These are phyloP conservation scores for Euschistus heros DNA, from an alignment of 1,140 invertebrate species.

Conservation along the genomic window DNA sequence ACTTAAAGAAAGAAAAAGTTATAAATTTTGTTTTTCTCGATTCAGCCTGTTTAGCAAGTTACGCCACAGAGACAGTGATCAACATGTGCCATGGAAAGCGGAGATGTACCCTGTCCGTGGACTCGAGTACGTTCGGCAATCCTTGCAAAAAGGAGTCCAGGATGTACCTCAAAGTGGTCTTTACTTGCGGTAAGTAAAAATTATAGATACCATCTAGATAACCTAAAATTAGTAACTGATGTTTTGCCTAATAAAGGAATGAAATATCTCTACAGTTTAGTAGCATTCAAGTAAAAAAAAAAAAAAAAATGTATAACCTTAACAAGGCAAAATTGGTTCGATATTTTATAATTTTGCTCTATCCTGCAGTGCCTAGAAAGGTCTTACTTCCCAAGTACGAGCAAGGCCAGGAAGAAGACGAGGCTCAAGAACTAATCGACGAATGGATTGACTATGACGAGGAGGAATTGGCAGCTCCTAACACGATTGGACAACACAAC, in stretches of 20 bases:
- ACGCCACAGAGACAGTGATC: conserved; percentile 81
- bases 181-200: conserved; percentile 89
- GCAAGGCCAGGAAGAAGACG: conserved; percentile 57
- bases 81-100: conserved; percentile 79
- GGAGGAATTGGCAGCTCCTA: conserved; percentile 29
- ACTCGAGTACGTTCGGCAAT: conserved; percentile 73
- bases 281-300: too few species aligned
- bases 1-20: background rate
- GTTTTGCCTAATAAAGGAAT: too few species aligned
- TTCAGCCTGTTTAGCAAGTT: conserved; percentile 74
- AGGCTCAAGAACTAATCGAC: conserved; percentile 40
- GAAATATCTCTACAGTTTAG: too few species aligned
- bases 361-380: conserved; percentile 59
- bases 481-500: background rate
- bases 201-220: too few species aligned
- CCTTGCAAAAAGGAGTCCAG: conserved; percentile 71
- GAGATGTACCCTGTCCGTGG: conserved; percentile 66
- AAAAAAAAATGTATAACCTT: too few species aligned
- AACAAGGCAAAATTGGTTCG: too few species aligned
- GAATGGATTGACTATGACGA: conserved; percentile 38
- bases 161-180: conserved; percentile 84
- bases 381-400: conserved; percentile 70
- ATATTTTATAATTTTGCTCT: background rate
- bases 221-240: too few species aligned
- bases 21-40: conserved; percentile 24